These are phyloP conservation scores for Drosophila vallismaia DNA, from an alignment of 2,888 invertebrate species.

Conservation along the genomic window DNA sequence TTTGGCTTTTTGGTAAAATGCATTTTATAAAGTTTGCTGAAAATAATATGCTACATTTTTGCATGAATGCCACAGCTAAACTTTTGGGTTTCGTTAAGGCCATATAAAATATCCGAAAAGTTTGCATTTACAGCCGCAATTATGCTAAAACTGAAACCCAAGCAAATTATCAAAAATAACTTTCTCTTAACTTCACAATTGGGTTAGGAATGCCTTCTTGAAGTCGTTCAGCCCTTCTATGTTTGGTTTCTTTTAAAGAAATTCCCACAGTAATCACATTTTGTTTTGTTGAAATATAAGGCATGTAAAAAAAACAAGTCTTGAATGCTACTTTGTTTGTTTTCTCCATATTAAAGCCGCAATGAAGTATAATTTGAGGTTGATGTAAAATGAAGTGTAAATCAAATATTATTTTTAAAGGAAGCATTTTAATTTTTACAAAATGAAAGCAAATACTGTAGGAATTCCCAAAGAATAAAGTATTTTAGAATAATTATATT, in stretches of 20 bases:
- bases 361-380: background rate
- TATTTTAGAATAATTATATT: background rate
- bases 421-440: constrained; percentile 7
- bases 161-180: background rate
- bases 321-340: constrained; percentile 1
- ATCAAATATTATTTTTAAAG: background rate
- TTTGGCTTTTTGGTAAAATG: background rate
- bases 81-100: background rate
- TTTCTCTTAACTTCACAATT: constrained; percentile 23
- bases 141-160: constrained; percentile 1
- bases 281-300: background rate
- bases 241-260: constrained; percentile 12
- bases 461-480: background rate
- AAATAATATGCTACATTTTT: background rate
- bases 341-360: background rate
- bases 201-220: constrained; percentile 8
- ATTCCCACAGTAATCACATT: constrained; percentile 4
- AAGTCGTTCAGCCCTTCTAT: background rate
- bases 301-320: background rate
- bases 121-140: constrained; percentile 4
- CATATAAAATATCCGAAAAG: background rate
- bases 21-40: background rate
- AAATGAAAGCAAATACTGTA: background rate
- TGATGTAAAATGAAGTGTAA: background rate
- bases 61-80: background rate